Evolutionary conservation across 1,140 invertebrate species (phyloP).

Genomic region (Cyclina sinensis): DNA sequence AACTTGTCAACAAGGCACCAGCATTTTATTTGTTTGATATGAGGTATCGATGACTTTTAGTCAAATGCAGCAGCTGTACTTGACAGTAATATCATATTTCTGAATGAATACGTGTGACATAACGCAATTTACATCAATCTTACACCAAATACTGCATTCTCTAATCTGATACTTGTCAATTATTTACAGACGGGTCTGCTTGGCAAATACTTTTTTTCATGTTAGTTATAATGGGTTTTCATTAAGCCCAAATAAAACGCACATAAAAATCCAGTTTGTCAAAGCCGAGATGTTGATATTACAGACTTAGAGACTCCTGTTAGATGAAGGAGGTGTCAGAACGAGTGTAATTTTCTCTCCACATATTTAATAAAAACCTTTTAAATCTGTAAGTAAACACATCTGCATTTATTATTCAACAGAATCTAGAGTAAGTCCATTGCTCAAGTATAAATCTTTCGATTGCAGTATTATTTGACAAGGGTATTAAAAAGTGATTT

Average conservation of each 20-base stretch:
- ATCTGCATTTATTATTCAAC: conserved; percentile 38
- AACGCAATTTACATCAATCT: conserved; percentile 6
- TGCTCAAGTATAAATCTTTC: conserved; percentile 4
- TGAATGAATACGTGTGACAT: background rate
- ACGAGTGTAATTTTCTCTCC: background rate
- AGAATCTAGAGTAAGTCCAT: background rate
- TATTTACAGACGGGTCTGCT: conserved; percentile 7
- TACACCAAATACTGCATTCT: background rate
- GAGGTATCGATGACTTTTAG: background rate
- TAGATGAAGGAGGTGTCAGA: background rate
- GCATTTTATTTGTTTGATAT: background rate
- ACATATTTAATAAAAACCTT: conserved; percentile 26
- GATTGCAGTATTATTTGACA: conserved; percentile 6
- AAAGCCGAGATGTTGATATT: background rate
- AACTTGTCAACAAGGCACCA: background rate
- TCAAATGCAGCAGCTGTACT: background rate
- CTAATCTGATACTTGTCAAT: conserved; percentile 10
- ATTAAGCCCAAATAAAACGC: conserved; percentile 19
- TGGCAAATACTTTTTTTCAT: background rate
- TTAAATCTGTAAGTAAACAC: conserved; percentile 35
- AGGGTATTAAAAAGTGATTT: conserved; percentile 29
- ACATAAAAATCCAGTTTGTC: background rate
- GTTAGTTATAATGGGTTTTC: background rate
- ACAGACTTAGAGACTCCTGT: conserved; percentile 7
- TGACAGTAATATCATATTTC: background rate